phyloP scores from a whole-genome alignment of 2,113 vertebrate species.

The Strix uralensis region DNA sequence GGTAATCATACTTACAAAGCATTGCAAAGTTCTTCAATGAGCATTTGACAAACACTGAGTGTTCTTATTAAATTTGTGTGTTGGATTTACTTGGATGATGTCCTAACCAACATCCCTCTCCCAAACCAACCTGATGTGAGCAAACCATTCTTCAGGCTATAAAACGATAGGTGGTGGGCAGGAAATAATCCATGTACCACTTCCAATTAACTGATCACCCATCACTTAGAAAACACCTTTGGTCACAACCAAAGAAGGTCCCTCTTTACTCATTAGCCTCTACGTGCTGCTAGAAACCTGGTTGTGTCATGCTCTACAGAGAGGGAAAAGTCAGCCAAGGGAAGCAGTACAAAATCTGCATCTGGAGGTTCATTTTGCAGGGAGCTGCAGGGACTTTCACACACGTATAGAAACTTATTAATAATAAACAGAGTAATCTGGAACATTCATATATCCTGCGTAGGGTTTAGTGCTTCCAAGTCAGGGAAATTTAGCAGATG shows the following conservation, averaged over 20 bases:
- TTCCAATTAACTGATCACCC: neutral
- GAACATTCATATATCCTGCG: neutral
- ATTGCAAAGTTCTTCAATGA: neutral
- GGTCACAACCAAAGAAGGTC: neutral
- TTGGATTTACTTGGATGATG: neutral
- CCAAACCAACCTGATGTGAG: neutral
- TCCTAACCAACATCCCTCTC: neutral
- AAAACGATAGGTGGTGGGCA: neutral
- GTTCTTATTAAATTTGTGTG: neutral
- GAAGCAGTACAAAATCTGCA: neutral
- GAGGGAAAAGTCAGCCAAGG: neutral
- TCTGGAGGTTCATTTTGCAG: neutral
- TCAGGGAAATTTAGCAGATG: neutral
- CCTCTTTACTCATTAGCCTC: neutral
- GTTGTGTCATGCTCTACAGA: neutral
- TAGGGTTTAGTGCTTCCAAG: neutral
- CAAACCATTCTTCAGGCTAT: neutral
- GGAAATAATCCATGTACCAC: neutral
- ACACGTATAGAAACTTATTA: neutral
- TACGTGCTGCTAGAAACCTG: neutral
- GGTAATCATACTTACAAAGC: neutral
- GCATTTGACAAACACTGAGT: neutral
- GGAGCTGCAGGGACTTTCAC: constrained; percentile 6
- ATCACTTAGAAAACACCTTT: neutral
- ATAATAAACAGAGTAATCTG: neutral